Evolutionary conservation across 2,888 invertebrate species (phyloP), one percentile per base, ranked within the genome.

Genomic region (Cancer borealis): DNA sequence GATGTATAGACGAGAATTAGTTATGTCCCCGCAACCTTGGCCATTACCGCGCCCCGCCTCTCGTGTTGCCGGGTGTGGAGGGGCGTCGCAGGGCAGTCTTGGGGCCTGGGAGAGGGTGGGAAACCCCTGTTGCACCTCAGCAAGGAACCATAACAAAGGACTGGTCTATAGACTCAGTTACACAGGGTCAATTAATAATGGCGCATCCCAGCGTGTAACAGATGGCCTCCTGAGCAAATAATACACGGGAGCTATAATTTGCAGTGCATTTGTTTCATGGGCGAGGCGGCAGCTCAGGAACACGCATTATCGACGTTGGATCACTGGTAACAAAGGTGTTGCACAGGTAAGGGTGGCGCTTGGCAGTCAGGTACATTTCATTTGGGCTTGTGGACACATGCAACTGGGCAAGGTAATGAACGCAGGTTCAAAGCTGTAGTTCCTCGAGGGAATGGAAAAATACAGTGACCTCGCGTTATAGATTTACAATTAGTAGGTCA

Each of bases 1-100:
- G 92, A 92, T 92, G 88, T 60, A 92, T 66, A 88, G 92, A 88
- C 92, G 60, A 88, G 66, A 60, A 92, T 92, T 88, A 92, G 88
- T 92, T 92, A 92, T 88, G 92, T 92, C 92, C 66, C 73, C 92
- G 46, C 46, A 46, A n/a, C 47, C 79, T 39, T 79, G 26, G 46
- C 79, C 79, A 92, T 46, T 79, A 46, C 91, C 26, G 39, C 45
- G 79, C 92, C 84, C 87, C 92, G 88, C 92, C 92, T 88, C 66
- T 30, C 60, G 45, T 88, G 88, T 47, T 47, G 47, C 88, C 88
- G 47, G 88, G 88, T 46, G 46, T 45, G 87, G 87, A 87, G 87
- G 73, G 73, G 73, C 54, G 46, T n/a, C 66, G 66, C n/a, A n/a
- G 66, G n/a, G 17, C 66, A 66, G 79, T 79, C 79, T 30, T 79